Evolutionary conservation across 2,888 invertebrate species (phyloP).

Genomic region (Lasioglossum morio): DNA sequence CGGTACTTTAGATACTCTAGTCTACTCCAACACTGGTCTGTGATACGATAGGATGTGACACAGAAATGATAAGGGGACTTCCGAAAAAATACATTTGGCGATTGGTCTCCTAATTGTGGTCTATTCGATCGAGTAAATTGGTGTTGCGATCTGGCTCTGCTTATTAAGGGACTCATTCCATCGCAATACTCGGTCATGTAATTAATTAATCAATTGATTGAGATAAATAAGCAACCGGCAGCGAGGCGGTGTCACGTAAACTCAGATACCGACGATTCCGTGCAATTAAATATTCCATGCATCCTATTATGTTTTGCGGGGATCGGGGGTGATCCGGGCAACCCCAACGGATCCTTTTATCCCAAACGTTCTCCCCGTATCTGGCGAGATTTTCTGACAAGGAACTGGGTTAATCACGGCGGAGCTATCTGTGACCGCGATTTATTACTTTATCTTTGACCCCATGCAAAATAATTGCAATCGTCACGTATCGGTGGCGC

Average conservation of each 20-base stretch:
- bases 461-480: conserved; percentile 48
- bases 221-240: not conserved
- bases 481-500: conserved; percentile 32
- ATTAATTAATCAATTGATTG: conserved; percentile 1
- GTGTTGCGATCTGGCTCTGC: not conserved
- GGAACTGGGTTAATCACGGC: conserved; percentile 49
- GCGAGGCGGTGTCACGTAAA: not conserved
- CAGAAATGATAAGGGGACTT: no score
- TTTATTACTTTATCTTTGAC: conserved; percentile 31
- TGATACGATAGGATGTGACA: no score
- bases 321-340: not conserved
- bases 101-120: no score
- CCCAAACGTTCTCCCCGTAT: not conserved
- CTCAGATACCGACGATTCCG: not conserved
- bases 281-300: not conserved
- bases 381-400: conserved; percentile 13
- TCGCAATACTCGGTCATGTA: not conserved
- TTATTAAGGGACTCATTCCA: not conserved
- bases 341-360: not conserved
- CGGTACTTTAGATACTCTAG: no score
- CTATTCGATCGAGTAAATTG: not conserved
- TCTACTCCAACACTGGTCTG: no score
- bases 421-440: conserved; percentile 4
- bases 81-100: no score
- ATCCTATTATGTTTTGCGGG: not conserved